Conservation (phyloP, 2,888 invertebrate genomes). For the Autographa gamma region DNA sequence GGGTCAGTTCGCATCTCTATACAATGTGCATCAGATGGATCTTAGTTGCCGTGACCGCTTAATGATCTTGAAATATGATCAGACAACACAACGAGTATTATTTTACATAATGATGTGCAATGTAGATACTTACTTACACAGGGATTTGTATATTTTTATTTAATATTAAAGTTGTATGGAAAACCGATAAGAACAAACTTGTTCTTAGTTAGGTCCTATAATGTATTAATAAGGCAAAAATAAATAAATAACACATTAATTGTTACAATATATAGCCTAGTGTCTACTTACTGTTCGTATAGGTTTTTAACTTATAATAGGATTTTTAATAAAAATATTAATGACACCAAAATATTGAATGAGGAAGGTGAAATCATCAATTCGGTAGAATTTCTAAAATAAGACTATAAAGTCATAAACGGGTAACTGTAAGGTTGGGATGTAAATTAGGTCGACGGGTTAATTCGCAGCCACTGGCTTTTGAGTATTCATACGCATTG, state of each 20-base stretch:
- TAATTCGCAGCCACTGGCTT: constrained; percentile 38
- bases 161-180: neutral
- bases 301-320: neutral
- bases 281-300: neutral
- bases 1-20: neutral
- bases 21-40: constrained; percentile 7
- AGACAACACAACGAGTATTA: constrained; percentile 24
- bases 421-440: constrained; percentile 41
- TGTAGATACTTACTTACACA: neutral
- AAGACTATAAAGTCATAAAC: constrained; percentile 37
- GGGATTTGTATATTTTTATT: neutral
- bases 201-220: too few species aligned
- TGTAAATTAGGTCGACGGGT: constrained; percentile 48
- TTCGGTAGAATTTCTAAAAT: constrained; percentile 17
- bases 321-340: neutral
- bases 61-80: constrained; percentile 58
- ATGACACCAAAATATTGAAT: constrained; percentile 10
- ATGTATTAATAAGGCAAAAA: too few species aligned
- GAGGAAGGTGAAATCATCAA: constrained; percentile 8
- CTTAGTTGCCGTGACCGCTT: constrained; percentile 37
- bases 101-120: constrained; percentile 25
- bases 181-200: neutral
- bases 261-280: neutral
- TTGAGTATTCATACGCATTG: constrained; percentile 39
- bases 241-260: neutral